Conservation (phyloP, 1,140 invertebrate species). For the Wiebesia pumilae region DNA sequence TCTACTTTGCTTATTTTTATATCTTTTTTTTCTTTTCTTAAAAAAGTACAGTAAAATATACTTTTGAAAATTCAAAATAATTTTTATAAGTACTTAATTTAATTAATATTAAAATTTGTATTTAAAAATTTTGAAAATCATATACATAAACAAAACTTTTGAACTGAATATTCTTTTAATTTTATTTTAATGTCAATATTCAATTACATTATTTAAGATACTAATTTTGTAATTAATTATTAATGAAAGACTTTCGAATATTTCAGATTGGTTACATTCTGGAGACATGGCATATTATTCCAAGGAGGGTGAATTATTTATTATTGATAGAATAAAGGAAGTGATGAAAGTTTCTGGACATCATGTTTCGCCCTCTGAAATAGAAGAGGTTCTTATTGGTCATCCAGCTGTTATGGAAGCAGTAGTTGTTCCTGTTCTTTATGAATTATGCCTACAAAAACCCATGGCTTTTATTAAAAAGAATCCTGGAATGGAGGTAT, state of each 20-base stretch:
- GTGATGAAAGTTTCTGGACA: slow-evolving; percentile 74
- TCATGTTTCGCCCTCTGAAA: slow-evolving; percentile 63
- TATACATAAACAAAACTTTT: no score
- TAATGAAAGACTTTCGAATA: background rate
- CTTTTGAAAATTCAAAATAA: no score
- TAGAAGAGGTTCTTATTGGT: slow-evolving; percentile 80
- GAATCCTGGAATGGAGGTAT: slow-evolving; percentile 63
- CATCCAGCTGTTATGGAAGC: slow-evolving; percentile 81
- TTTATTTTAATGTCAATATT: no score
- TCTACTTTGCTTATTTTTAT: no score
- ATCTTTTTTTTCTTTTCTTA: no score
- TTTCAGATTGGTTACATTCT: slow-evolving; percentile 61
- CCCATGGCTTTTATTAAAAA: slow-evolving; percentile 79
- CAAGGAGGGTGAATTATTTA: slow-evolving; percentile 69
- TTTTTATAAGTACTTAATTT: no score
- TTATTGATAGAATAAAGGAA: slow-evolving; percentile 78
- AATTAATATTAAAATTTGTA: no score
- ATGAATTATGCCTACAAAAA: slow-evolving; percentile 77
- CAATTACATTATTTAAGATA: no score
- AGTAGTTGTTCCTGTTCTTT: slow-evolving; percentile 81
- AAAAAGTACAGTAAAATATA: no score
- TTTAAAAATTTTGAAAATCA: no score
- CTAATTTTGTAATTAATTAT: background rate
- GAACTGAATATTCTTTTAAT: no score
- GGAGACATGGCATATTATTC: slow-evolving; percentile 73